Evolutionary conservation across 1,140 invertebrate genomes (phyloP).

Genomic region (Armadillidium nasatum): DNA sequence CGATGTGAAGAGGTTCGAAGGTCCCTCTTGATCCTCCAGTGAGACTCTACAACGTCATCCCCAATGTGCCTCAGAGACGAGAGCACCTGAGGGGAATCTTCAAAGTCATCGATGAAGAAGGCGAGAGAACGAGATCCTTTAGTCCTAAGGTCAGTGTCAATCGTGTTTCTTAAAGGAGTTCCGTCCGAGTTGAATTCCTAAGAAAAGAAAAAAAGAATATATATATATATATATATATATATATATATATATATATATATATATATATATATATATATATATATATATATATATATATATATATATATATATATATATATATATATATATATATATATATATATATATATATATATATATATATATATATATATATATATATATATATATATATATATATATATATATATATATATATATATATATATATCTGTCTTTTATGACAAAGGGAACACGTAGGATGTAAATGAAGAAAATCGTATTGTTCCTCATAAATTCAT

Average conservation of each 20-base stretch:
- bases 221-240: neutral
- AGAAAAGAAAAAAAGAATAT: too few species aligned
- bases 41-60: constrained; percentile 26
- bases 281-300: neutral
- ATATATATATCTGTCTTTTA: neutral
- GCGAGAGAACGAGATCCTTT: neutral
- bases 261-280: neutral
- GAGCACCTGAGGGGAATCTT: neutral
- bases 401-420: neutral
- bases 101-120: constrained; percentile 19
- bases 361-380: neutral
- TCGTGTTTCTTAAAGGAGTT: constrained; percentile 36
- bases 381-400: neutral
- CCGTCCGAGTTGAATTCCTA: constrained; percentile 41
- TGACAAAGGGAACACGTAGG: too few species aligned
- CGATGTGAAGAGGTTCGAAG: constrained; percentile 35
- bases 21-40: constrained; percentile 23
- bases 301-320: neutral
- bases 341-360: neutral
- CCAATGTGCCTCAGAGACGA: constrained; percentile 8
- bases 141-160: constrained; percentile 27
- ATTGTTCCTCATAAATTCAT: too few species aligned
- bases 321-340: neutral
- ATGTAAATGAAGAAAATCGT: too few species aligned
- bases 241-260: neutral